phyloP scores from a whole-genome alignment of 2,888 invertebrate species.

The Temnothorax unifasciatus region DNA sequence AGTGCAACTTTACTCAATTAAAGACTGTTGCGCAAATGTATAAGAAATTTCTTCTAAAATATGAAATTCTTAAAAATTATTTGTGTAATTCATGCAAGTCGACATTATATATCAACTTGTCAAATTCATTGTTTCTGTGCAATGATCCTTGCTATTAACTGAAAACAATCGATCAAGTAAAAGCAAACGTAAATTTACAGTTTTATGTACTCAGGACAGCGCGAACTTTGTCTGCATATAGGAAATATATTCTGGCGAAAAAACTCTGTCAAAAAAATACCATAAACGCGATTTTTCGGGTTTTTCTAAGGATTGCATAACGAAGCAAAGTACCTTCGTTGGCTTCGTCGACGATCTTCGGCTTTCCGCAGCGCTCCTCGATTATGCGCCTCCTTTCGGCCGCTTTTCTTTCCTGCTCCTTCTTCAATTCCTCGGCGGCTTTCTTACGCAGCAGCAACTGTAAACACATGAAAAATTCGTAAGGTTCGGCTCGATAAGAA shows the following conservation, averaged over 20 bases:
- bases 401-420: constrained; percentile 99
- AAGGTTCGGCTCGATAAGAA: neutral
- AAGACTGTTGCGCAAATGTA: neutral
- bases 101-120: neutral
- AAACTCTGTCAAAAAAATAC: neutral
- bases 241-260: neutral
- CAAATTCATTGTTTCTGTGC: neutral
- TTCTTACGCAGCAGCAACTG: constrained; percentile 99
- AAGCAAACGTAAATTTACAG: too few species aligned
- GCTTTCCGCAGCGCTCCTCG: constrained; percentile 97
- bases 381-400: constrained; percentile 99
- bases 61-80: neutral
- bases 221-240: neutral
- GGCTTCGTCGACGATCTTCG: constrained; percentile 96
- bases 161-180: neutral
- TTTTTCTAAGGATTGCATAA: neutral
- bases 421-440: constrained; percentile 99
- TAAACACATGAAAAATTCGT: constrained; percentile 60
- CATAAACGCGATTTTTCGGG: neutral
- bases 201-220: neutral
- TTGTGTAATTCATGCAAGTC: neutral
- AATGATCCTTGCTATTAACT: neutral
- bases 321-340: constrained; percentile 93
- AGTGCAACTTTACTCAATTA: neutral
- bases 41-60: neutral